A percentile compares a stretch with the other conserved stretches of the same genome.
Evolutionary conservation across 1,140 invertebrate genomes (phyloP).

Genomic region (Cydia pomonella): DNA sequence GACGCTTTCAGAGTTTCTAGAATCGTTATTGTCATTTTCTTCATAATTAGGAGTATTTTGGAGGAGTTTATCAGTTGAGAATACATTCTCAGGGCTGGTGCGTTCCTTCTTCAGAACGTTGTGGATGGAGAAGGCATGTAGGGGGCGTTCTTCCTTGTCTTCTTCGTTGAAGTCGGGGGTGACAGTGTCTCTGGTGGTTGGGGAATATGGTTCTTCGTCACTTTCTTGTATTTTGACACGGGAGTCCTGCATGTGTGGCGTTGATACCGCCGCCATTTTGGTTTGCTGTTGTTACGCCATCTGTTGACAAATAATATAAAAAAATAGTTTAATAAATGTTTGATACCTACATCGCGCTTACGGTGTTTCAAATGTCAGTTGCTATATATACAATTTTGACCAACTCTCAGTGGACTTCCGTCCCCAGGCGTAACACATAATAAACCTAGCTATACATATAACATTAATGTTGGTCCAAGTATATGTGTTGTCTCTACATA

Average conservation of each 20-base stretch:
- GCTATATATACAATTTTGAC: no score
- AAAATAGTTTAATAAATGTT: neutral
- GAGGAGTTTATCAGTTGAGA: slow-evolving; percentile 76
- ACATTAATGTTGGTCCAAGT: no score
- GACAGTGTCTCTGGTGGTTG: slow-evolving; percentile 64
- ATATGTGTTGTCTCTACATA: no score
- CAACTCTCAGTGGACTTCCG: no score
- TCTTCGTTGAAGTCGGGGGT: slow-evolving; percentile 65
- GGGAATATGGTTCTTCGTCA: slow-evolving; percentile 71
- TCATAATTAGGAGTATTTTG: slow-evolving; percentile 75
- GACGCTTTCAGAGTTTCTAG: slow-evolving; percentile 58
- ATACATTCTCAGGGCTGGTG: slow-evolving; percentile 77
- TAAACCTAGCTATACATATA: no score
- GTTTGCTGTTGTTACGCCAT: slow-evolving; percentile 61
- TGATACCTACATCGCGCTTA: no score
- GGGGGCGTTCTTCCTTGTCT: slow-evolving; percentile 59
- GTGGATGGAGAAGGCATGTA: slow-evolving; percentile 75
- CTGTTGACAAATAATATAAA: slow-evolving; percentile 46
- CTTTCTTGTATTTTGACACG: slow-evolving; percentile 72
- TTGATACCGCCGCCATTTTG: slow-evolving; percentile 71
- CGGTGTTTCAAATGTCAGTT: no score
- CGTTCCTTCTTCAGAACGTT: slow-evolving; percentile 77
- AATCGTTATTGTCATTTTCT: slow-evolving; percentile 50
- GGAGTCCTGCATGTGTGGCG: slow-evolving; percentile 59
- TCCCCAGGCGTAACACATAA: no score